Evolutionary conservation across 2,113 vertebrate genomes (phyloP).

Genomic region (Trinectes maculatus): DNA sequence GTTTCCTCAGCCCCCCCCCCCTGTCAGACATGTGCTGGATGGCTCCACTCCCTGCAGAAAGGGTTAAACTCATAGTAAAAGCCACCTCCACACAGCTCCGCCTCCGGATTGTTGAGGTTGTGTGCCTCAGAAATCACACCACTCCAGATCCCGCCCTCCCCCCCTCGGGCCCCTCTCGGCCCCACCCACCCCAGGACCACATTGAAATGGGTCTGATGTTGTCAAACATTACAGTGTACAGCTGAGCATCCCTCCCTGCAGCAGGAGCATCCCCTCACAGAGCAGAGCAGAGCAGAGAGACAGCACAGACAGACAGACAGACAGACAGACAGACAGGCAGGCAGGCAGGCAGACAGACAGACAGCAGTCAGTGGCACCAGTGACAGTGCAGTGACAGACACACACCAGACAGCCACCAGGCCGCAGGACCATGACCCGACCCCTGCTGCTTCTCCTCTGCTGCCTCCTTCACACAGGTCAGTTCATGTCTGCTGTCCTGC

Average conservation of each 20-base stretch:
- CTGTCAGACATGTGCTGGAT: not conserved
- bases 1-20: not conserved
- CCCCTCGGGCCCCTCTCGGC: slow-evolving; percentile 41
- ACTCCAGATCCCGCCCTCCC: slow-evolving; percentile 64
- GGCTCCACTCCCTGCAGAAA: slow-evolving; percentile 6
- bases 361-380: no score
- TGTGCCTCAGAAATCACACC: slow-evolving; percentile 80
- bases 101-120: slow-evolving; percentile 62
- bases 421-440: no score
- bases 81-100: slow-evolving; percentile 40
- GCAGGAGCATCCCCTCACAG: slow-evolving; percentile 27
- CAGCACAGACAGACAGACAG: not conserved
- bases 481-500: slow-evolving; percentile 18
- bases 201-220: slow-evolving; percentile 78
- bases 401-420: not conserved
- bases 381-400: not conserved
- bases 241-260: slow-evolving; percentile 30
- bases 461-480: slow-evolving; percentile 68
- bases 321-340: not conserved
- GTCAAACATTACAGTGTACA: slow-evolving; percentile 61
- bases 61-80: slow-evolving; percentile 68
- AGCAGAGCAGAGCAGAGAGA: not conserved
- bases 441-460: slow-evolving; percentile 55
- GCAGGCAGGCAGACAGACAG: no score
- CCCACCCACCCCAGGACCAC: slow-evolving; percentile 71